phyloP scores from a whole-genome alignment of 2,113 vertebrate genomes.

The Gorsachius goisagi region DNA sequence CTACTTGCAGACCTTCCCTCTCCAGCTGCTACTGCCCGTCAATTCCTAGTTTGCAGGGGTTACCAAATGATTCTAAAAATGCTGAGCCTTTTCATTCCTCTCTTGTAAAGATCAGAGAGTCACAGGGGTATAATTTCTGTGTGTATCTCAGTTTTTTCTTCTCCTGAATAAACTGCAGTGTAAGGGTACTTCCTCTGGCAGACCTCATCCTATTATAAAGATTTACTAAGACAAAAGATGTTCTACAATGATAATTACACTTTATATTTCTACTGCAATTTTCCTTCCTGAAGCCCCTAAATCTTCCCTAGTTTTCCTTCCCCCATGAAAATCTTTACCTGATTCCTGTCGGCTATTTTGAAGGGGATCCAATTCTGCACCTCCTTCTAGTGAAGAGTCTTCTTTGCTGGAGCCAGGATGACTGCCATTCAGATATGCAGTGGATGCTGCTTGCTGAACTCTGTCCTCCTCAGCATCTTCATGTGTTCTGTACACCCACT shows the following conservation, averaged over 20 bases:
- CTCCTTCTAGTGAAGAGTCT: background rate
- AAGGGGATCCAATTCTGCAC: constrained; percentile 7
- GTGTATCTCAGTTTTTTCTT: background rate
- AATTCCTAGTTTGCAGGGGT: background rate
- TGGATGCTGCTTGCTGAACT: constrained; percentile 61
- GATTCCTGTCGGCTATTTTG: constrained; percentile 53
- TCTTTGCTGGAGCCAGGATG: background rate
- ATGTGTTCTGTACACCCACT: constrained; percentile 90
- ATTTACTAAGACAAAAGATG: background rate
- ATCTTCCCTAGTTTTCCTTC: background rate
- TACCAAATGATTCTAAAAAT: background rate
- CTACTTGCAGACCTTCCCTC: background rate
- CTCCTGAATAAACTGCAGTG: background rate
- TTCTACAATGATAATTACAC: background rate
- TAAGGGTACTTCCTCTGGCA: background rate
- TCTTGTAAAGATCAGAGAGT: background rate
- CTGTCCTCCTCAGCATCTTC: constrained; percentile 88
- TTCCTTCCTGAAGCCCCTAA: background rate
- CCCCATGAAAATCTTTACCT: constrained; percentile 48
- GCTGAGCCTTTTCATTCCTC: background rate
- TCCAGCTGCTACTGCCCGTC: background rate
- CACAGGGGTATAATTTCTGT: background rate
- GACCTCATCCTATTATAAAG: background rate
- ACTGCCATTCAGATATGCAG: constrained; percentile 53
- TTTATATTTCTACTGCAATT: background rate